phyloP scores from a whole-genome alignment of 2,113 vertebrate genomes.

The Cygnus atratus region DNA sequence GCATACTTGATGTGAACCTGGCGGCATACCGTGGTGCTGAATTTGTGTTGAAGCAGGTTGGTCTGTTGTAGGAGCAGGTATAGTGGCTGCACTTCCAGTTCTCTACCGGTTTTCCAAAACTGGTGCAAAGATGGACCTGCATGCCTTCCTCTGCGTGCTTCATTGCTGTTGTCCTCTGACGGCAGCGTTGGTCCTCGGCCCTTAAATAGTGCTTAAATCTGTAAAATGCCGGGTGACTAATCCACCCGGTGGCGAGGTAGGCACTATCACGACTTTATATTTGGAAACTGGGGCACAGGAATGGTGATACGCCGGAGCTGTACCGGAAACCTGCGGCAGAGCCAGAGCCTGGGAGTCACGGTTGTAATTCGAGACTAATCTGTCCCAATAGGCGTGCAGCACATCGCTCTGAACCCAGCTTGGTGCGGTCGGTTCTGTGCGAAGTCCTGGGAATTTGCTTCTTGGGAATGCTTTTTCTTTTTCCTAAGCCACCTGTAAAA shows the following conservation, averaged over 20 bases:
- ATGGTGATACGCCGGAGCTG: neutral
- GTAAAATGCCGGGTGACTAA: slow-evolving; percentile 13
- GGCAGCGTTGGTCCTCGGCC: neutral
- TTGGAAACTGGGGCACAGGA: slow-evolving; percentile 52
- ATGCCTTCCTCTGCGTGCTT: neutral
- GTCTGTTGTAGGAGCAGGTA: neutral
- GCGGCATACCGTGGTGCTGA: neutral
- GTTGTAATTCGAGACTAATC: slow-evolving; percentile 16
- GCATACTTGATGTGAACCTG: neutral
- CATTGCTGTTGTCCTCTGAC: neutral
- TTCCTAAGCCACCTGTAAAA: neutral
- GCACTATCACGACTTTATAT: slow-evolving; percentile 19
- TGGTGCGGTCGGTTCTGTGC: neutral
- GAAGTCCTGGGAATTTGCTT: neutral
- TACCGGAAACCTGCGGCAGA: slow-evolving; percentile 13
- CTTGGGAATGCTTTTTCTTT: neutral
- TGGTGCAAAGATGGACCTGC: fast-evolving
- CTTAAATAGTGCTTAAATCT: neutral
- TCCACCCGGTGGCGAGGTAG: neutral
- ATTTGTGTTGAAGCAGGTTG: neutral
- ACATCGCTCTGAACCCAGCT: neutral
- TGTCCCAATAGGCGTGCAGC: neutral
- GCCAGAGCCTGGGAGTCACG: neutral
- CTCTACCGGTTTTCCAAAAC: neutral
- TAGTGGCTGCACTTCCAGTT: neutral